Evolutionary conservation across 2,113 vertebrate genomes (phyloP), one percentile per base, ranked within the genome.

Genomic region (Sterrhoptilus dennistouni): DNA sequence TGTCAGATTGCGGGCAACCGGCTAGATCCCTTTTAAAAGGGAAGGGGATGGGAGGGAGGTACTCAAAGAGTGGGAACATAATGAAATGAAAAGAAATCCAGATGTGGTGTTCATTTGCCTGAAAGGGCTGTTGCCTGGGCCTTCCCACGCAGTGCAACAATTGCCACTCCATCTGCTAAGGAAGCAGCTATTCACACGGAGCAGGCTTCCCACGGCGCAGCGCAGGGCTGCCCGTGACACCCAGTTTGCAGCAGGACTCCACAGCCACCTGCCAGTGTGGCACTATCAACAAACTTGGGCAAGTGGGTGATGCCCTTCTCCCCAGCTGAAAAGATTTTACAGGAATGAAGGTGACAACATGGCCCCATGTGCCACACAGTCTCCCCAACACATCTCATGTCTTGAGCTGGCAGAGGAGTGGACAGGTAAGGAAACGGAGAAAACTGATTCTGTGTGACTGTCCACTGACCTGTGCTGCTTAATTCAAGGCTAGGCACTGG

Each of bases 71-170:
- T 13, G 47, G 78, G 70, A 90, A 57, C 57, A 66, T n/a, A 90
- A 87, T 63, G 65, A 87, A 83, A 75, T 87, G 50, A 87, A 94
- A 93, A 79, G 93, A 61, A 87, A 78, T 93, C 64, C 90, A 95
- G 74, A 87, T 92, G 82, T 93, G 61, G 35, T 64, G 61, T 50
- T 87, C 52, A 24, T 50, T 75, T 92, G 38, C 42, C 77, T 87
- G 88, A 70, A 91, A 94, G 60, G 65, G 45, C 42, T 18, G 13
- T 31, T 61, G 74, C 50, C 85, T 44, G 36, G 17, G 80, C 76
- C 68, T 91, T 87, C 81, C 87, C 76, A 88, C 0, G 5, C 82
- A 59, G 69, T 4, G 6, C 29, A 63, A 63, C 86, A 63, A 40
- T 42, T 31, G 68, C 54, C 42, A 6, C 78, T 63, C 45, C 42